phyloP scores from a whole-genome alignment of 2,797 vertebrate genomes.

The Semotilus atromaculatus region DNA sequence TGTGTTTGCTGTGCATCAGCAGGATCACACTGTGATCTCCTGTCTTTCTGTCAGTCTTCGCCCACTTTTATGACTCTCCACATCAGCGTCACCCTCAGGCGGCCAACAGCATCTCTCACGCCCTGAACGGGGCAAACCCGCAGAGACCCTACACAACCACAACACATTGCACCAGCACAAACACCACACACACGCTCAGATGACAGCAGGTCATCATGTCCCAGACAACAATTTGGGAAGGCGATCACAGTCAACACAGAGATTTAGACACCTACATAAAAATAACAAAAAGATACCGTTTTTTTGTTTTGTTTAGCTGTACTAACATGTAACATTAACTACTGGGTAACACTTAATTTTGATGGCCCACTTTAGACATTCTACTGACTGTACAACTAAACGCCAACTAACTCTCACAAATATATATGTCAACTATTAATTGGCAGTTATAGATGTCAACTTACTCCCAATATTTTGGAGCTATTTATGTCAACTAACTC shows the following conservation, averaged over 20 bases:
- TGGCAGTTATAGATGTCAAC: too few species aligned
- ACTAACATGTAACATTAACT: too few species aligned
- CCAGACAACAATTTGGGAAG: neutral
- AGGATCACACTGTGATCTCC: conserved; percentile 44
- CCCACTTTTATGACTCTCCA: conserved; percentile 43
- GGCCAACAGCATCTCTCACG: conserved; percentile 11
- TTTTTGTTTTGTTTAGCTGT: neutral
- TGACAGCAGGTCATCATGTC: neutral
- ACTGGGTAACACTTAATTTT: neutral
- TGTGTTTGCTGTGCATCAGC: conserved; percentile 28
- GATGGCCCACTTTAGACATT: neutral
- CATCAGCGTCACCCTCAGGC: conserved; percentile 53
- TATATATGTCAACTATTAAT: too few species aligned
- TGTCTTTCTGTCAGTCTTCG: conserved; percentile 46
- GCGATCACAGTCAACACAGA: neutral
- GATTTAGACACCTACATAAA: neutral
- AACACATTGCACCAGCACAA: neutral
- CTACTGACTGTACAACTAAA: neutral
- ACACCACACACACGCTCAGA: neutral
- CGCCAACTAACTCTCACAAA: too few species aligned
- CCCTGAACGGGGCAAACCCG: neutral
- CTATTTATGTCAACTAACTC: too few species aligned
- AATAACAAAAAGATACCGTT: neutral
- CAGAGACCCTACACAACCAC: neutral
- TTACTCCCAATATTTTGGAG: too few species aligned